phyloP scores from a whole-genome alignment of 2,113 vertebrate species.

The Tachysurus vachellii region DNA sequence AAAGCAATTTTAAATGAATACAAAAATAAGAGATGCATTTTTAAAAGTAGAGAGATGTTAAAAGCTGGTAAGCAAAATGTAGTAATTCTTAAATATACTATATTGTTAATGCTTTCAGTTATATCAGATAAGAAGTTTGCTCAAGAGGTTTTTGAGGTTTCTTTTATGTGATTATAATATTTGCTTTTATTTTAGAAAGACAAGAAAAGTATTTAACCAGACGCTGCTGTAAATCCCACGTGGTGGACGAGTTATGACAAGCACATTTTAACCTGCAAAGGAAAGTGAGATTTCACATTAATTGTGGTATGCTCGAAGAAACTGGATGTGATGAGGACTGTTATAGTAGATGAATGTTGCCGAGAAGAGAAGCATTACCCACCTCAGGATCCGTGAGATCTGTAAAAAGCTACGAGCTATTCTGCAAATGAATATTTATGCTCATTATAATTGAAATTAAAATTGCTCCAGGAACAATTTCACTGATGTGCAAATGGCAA shows the following conservation, averaged over 20 bases:
- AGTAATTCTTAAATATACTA: background rate
- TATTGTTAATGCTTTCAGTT: background rate
- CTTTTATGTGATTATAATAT: background rate
- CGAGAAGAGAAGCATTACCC: constrained; percentile 29
- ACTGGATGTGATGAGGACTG: background rate
- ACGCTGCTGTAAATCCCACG: background rate
- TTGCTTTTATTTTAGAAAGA: background rate
- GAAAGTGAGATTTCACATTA: constrained; percentile 4
- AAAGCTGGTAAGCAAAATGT: background rate
- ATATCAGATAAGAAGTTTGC: background rate
- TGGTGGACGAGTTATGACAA: background rate
- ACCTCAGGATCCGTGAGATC: constrained; percentile 22
- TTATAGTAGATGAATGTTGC: constrained; percentile 36
- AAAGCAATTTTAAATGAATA: background rate
- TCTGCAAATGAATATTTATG: constrained; percentile 46
- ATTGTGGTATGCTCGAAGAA: constrained; percentile 35
- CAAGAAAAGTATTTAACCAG: background rate
- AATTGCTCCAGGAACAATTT: constrained; percentile 29
- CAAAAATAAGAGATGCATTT: background rate
- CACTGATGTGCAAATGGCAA: background rate
- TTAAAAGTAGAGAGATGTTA: background rate
- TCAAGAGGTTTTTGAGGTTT: background rate
- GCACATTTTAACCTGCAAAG: background rate
- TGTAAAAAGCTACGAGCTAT: constrained; percentile 25
- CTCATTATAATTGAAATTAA: constrained; percentile 36